Conservation (phyloP, 1,140 invertebrate genomes). For the Saccostrea cuccullata region DNA sequence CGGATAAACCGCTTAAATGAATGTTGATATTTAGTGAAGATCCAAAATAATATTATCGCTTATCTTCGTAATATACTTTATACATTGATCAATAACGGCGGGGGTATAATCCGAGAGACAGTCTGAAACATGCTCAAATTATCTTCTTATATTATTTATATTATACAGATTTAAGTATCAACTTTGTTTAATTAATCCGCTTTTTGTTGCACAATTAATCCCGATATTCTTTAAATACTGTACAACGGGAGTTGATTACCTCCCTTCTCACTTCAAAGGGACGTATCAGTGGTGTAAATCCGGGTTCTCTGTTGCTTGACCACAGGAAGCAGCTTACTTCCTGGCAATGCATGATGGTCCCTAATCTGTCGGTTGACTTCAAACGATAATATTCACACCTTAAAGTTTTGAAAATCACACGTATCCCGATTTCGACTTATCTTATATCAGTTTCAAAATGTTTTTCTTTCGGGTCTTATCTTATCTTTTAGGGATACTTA, state of each 20-base stretch:
- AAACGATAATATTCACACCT: conserved; percentile 47
- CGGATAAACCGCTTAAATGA: neutral
- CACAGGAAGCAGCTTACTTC: conserved; percentile 36
- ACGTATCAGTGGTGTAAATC: neutral
- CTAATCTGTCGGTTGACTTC: conserved; percentile 19
- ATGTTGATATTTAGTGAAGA: neutral
- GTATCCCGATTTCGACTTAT: conserved; percentile 41
- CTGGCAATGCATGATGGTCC: conserved; percentile 27
- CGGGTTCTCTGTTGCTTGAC: conserved; percentile 7
- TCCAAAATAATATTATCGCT: conserved; percentile 14
- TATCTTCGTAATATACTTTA: neutral
- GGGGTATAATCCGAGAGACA: neutral
- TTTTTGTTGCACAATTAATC: conserved; percentile 31
- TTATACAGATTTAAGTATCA: conserved; percentile 13
- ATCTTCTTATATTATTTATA: conserved; percentile 30
- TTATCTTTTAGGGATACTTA: conserved; percentile 47
- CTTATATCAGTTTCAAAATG: conserved; percentile 54
- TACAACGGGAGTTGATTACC: conserved; percentile 11
- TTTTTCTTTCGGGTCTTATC: conserved; percentile 44
- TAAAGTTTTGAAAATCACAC: conserved; percentile 23
- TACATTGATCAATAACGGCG: neutral
- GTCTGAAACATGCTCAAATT: conserved; percentile 11
- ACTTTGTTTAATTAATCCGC: conserved; percentile 29
- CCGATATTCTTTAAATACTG: conserved; percentile 2
- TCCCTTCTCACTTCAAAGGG: conserved; percentile 4